Percentiles rank a stretch among this genome's conserved stretches.
Evolutionary conservation across 2,113 vertebrate species (phyloP).

Genomic region (Leptodactylus fuscus): DNA sequence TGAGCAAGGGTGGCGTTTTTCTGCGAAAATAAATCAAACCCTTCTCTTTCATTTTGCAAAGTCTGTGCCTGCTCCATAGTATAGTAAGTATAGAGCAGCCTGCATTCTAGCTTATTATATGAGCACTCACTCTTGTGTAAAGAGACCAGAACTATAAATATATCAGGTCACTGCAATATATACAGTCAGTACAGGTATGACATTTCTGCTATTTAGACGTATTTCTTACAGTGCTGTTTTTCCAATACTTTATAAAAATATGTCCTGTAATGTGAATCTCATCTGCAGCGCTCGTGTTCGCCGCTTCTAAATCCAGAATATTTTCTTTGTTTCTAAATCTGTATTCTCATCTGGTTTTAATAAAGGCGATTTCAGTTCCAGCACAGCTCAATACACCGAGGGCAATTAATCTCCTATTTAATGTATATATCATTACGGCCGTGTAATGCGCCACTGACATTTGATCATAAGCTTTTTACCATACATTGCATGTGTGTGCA

Average conservation of each 20-base stretch:
- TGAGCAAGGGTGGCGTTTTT: too few species aligned
- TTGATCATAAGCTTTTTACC: neutral
- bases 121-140: too few species aligned
- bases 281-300: neutral
- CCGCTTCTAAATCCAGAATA: neutral
- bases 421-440: slow-evolving; percentile 31
- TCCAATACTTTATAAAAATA: neutral
- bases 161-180: neutral
- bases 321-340: slow-evolving; percentile 27
- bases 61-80: too few species aligned
- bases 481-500: neutral
- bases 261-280: neutral
- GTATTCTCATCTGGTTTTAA: slow-evolving; percentile 31
- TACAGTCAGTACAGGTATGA: neutral
- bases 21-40: too few species aligned
- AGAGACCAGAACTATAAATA: neutral
- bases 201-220: neutral
- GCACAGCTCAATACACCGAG: neutral
- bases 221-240: neutral
- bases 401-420: slow-evolving; percentile 32
- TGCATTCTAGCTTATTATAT: neutral
- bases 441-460: neutral
- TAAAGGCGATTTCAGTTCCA: slow-evolving; percentile 17
- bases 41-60: too few species aligned
- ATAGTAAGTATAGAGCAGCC: too few species aligned